Base-by-base conservation (phyloP, 2,113 vertebrate species). In the Dryoscopus gambensis region DNA sequence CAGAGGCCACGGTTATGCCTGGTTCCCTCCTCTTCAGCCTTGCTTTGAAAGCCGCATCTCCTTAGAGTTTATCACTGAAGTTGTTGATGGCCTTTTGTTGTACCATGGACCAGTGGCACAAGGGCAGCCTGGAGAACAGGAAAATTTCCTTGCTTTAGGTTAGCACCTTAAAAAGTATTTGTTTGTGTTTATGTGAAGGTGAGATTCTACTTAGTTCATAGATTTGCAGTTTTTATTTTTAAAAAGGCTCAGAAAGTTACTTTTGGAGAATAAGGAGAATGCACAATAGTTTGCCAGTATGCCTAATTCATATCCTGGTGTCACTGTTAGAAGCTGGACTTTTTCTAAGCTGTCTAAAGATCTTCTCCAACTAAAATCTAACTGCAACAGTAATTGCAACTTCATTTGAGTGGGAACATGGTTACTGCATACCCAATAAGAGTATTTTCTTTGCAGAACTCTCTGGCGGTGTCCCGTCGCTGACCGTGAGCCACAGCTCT, bases 61-160 rank as follows among this genome's bases (percentile, higher is more conserved):
- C 63, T 56, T 99, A 87, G 98, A 99, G 89, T 99, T 99, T 68
- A 98, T 99, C 91, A 98, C 98, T 2, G 98, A 99, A 74, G 96
- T 95, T 1, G 24, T 89, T 4, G 97, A 98, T 22, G 99, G 98
- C 52, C 98, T 99, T 93, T 97, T 99, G 44, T 91, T 99, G 24
- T 99, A 99, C 96, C 95, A 98, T 1, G 99, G 99, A 44, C 98
- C 98, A 4, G 95, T 98, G 4, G 96, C 97, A 37, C 89, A 21
- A 50, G 84, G 96, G 50, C 97, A 97, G 49, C 84, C 97, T 2
- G 98, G 96, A 35, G 98, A 98, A 87, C 74, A 14, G 68, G 97
- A 98, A 89, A 98, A 98, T 89, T 99, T 98, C 97, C 97, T 99
- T 65, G 98, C 98, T 11, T 59, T 99, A 70, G 98, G 99, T 99